These are phyloP conservation scores for Altica lythri DNA, from an alignment of 2,888 invertebrate species.

Conservation along the genomic window DNA sequence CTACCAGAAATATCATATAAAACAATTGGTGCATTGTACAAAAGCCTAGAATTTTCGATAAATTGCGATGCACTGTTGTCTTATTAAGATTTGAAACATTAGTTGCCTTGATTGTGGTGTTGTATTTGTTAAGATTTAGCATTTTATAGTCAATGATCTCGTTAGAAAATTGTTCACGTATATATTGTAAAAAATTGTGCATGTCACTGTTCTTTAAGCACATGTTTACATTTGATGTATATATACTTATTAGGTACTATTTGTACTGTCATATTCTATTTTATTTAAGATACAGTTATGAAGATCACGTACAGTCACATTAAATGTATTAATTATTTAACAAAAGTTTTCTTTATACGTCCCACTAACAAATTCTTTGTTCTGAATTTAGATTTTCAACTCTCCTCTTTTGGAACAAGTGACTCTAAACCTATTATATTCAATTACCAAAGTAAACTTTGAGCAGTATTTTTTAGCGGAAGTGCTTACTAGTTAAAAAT, in stretches of 20 bases:
- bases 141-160: conserved; percentile 53
- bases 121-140: conserved; percentile 45
- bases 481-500: no score
- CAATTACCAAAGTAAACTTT: no score
- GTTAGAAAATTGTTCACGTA: conserved; percentile 46
- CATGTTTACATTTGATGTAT: conserved; percentile 42
- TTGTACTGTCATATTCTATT: conserved; percentile 49
- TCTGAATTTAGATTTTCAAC: no score
- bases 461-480: no score
- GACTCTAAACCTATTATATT: no score
- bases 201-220: conserved; percentile 42
- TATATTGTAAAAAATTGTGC: conserved; percentile 42
- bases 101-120: conserved; percentile 42
- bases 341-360: no score
- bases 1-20: no score
- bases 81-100: conserved; percentile 22
- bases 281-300: conserved; percentile 44
- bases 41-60: conserved; percentile 2
- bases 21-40: conserved; percentile 9
- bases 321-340: conserved; percentile 40
- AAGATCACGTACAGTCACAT: conserved; percentile 42
- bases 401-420: no score
- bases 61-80: conserved; percentile 9
- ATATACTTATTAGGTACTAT: conserved; percentile 47
- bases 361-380: no score